These are phyloP conservation scores for Drosophila parthenogenetica DNA, from an alignment of 2,888 invertebrate species.

Conservation along the genomic window DNA sequence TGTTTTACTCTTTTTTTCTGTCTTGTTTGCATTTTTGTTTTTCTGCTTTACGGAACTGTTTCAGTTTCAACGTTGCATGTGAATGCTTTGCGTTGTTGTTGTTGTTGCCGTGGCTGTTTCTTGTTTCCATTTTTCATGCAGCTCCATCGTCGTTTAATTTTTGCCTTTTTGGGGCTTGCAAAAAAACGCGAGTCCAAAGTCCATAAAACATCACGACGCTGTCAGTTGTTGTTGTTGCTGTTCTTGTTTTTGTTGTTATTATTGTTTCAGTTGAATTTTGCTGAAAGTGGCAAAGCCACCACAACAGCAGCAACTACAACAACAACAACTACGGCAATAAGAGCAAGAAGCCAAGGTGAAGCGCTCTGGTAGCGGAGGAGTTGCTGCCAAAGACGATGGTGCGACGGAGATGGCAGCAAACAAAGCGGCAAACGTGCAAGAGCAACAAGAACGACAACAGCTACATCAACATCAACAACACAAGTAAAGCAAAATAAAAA, in stretches of 20 bases:
- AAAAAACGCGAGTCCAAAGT: constrained; percentile 73
- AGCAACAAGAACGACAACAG: constrained; percentile 38
- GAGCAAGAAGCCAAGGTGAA: constrained; percentile 74
- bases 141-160: constrained; percentile 68
- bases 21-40: constrained; percentile 70
- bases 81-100: constrained; percentile 51
- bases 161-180: constrained; percentile 75
- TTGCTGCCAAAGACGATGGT: constrained; percentile 6
- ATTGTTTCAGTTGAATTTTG: constrained; percentile 66
- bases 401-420: constrained; percentile 16
- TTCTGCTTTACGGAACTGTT: constrained; percentile 74
- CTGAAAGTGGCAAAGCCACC: constrained; percentile 71
- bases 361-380: constrained; percentile 33
- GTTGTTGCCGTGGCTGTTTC: constrained; percentile 55
- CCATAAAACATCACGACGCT: constrained; percentile 78
- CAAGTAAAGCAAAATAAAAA: constrained; percentile 63
- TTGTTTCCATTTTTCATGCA: constrained; percentile 79
- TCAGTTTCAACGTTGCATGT: constrained; percentile 72
- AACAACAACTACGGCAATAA: constrained; percentile 29
- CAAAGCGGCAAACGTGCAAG: constrained; percentile 69
- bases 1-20: constrained; percentile 22
- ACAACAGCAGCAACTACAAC: constrained; percentile 34
- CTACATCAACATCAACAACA: constrained; percentile 27
- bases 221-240: constrained; percentile 59
- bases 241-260: constrained; percentile 56